These are phyloP conservation scores for Conopomorpha cramerella DNA, from an alignment of 1,140 invertebrate genomes.

Conservation along the genomic window DNA sequence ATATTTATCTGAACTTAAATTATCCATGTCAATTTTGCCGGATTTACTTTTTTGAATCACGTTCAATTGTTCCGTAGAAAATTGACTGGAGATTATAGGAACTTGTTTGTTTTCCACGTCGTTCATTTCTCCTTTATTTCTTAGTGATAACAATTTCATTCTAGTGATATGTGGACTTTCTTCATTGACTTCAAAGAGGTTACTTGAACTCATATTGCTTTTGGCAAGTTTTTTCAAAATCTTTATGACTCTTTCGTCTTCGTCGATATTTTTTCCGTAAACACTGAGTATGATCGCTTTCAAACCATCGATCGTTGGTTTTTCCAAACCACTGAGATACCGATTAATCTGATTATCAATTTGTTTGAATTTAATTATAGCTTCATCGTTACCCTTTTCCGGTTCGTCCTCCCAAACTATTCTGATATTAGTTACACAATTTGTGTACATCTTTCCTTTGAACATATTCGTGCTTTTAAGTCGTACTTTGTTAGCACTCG, in stretches of 20 bases:
- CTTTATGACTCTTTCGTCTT: constrained; percentile 20
- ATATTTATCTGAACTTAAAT: constrained; percentile 18
- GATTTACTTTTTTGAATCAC: constrained; percentile 21
- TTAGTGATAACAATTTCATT: constrained; percentile 30
- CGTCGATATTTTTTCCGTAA: constrained; percentile 23
- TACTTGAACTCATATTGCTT: constrained; percentile 9
- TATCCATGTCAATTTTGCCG: constrained; percentile 19
- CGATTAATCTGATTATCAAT: no score
- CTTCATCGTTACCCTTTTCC: constrained; percentile 16
- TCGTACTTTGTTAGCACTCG: constrained; percentile 23
- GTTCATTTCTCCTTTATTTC: constrained; percentile 24
- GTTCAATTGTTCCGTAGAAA: constrained; percentile 36
- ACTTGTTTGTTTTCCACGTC: constrained; percentile 25
- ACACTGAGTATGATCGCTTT: constrained; percentile 25
- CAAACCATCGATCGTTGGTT: constrained; percentile 16
- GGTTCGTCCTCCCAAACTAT: constrained; percentile 32
- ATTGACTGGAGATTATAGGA: constrained; percentile 31
- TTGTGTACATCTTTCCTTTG: constrained; percentile 25
- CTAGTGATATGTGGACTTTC: constrained; percentile 17
- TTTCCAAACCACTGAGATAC: constrained; percentile 20
- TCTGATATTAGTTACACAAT: constrained; percentile 22
- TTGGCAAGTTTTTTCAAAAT: constrained; percentile 21
- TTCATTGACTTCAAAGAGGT: constrained; percentile 13
- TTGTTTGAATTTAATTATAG: constrained; percentile 18
- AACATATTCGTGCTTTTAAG: constrained; percentile 36